Evolutionary conservation across 2,113 vertebrate genomes (phyloP).

Genomic region (Ageneiosus marmoratus): DNA sequence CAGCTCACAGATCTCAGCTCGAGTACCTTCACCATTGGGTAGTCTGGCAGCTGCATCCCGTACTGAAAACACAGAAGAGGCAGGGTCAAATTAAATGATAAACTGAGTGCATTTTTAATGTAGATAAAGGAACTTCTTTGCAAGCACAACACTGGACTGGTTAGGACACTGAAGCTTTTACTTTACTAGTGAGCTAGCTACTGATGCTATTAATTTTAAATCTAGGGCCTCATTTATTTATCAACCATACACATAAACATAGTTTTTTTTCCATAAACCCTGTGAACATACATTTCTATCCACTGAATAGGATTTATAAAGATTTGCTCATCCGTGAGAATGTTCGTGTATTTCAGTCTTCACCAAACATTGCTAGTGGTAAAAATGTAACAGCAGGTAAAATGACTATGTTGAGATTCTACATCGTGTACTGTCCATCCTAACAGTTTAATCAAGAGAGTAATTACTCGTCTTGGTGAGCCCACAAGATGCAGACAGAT

Average conservation of each 20-base stretch:
- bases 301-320: not conserved
- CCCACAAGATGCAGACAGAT: not conserved
- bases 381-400: not conserved
- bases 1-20: slow-evolving; percentile 96
- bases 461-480: not conserved
- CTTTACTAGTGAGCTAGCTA: not conserved
- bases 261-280: not conserved
- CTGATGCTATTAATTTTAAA: not conserved
- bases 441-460: not conserved
- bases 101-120: not conserved
- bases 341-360: not conserved
- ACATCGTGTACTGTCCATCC: not conserved
- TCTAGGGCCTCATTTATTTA: not conserved
- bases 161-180: not conserved
- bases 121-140: not conserved
- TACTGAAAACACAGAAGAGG: slow-evolving; percentile 71
- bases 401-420: not conserved
- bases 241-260: not conserved
- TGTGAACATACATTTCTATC: not conserved
- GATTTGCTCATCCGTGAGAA: not conserved
- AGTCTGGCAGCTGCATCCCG: slow-evolving; percentile 94
- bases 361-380: not conserved
- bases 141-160: not conserved
- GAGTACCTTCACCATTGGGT: slow-evolving; percentile 94
- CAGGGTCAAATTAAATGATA: not conserved